Conservation (phyloP, 1,140 invertebrate genomes). For the Drosophila repleta region DNA sequence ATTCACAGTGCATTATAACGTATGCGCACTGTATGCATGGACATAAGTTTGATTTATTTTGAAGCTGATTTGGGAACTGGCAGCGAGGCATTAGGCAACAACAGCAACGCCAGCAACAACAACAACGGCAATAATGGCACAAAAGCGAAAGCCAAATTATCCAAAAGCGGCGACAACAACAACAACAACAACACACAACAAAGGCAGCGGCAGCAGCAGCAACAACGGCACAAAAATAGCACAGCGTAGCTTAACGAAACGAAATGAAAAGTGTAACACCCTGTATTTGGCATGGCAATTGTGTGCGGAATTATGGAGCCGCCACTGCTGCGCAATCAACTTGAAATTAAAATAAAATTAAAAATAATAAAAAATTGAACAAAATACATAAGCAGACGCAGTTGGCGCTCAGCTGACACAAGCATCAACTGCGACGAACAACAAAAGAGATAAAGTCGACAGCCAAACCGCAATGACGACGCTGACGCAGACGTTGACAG, state of each 20-base stretch:
- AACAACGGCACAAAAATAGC: conserved; percentile 62
- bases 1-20: conserved; percentile 4
- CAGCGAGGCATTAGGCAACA: conserved; percentile 63
- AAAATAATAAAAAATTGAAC: conserved; percentile 50
- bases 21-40: conserved; percentile 17
- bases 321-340: conserved; percentile 47
- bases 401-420: conserved; percentile 39
- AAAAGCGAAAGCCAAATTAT: conserved; percentile 81
- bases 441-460: conserved; percentile 52
- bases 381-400: conserved; percentile 5
- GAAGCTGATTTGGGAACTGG: conserved; percentile 48
- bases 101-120: conserved; percentile 32
- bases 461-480: conserved; percentile 37
- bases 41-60: conserved; percentile 73
- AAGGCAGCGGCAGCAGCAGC: conserved; percentile 11
- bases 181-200: conserved; percentile 36
- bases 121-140: conserved; percentile 55
- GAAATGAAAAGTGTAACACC: conserved; percentile 64
- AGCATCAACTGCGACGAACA: conserved; percentile 16
- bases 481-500: conserved; percentile 16
- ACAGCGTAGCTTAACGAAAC: conserved; percentile 56
- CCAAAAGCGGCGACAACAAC: conserved; percentile 68
- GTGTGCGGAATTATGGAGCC: conserved; percentile 70
- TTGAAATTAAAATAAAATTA: conserved; percentile 40
- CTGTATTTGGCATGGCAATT: conserved; percentile 74